These are phyloP conservation scores for Triplophysa tibetana DNA, from an alignment of 2,113 vertebrate species.

Conservation along the genomic window DNA sequence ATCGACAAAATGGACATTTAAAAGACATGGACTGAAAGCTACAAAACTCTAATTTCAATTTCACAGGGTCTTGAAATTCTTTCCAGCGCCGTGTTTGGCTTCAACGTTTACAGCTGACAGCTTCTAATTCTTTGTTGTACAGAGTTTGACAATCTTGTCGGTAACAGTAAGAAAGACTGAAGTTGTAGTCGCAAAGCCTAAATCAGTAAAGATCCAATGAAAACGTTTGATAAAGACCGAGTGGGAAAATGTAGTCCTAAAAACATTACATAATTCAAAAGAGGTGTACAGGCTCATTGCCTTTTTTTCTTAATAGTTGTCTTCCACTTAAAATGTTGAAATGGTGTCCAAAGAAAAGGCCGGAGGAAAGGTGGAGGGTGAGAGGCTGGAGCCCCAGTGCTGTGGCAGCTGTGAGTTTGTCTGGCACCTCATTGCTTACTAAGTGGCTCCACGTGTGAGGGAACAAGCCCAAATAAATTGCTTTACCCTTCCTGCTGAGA, in stretches of 20 bases:
- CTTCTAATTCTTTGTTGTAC: background rate
- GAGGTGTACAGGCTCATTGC: background rate
- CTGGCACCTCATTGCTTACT: constrained; percentile 74
- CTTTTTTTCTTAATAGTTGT: constrained; percentile 9
- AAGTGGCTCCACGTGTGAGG: constrained; percentile 75
- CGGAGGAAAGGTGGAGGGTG: constrained; percentile 25
- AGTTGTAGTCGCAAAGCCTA: background rate
- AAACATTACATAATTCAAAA: background rate
- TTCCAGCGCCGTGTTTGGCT: background rate
- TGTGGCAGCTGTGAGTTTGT: constrained; percentile 69
- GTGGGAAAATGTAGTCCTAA: background rate
- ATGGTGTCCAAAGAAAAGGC: constrained; percentile 4
- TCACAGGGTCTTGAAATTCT: background rate
- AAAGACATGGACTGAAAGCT: no score
- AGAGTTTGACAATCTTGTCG: background rate
- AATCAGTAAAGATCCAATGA: background rate
- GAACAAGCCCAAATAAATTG: constrained; percentile 68
- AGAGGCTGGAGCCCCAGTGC: constrained; percentile 36
- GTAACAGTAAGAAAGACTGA: background rate
- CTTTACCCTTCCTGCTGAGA: constrained; percentile 49
- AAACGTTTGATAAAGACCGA: background rate
- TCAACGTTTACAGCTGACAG: background rate
- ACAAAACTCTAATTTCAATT: no score
- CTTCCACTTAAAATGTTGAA: constrained; percentile 14
- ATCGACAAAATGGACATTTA: no score